Conservation (phyloP, 2,113 vertebrate species). For the Podiceps cristatus region DNA sequence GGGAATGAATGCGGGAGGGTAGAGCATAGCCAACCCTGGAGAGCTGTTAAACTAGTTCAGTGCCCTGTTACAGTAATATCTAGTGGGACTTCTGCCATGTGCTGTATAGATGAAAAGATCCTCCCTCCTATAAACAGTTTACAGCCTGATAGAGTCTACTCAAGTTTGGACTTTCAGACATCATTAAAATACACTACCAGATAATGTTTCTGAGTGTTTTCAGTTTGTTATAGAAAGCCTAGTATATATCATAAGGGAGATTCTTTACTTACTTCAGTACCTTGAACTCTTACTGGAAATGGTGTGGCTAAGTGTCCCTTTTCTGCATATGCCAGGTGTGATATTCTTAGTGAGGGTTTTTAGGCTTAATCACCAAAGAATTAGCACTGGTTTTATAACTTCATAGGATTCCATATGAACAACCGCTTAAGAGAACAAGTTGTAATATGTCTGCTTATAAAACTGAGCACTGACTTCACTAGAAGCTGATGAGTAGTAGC, state of each 20-base stretch:
- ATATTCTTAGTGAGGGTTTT: background rate
- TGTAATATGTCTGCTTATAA: background rate
- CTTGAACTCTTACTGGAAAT: background rate
- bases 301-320: background rate
- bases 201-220: background rate
- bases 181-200: background rate
- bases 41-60: constrained; percentile 24
- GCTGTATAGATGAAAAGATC: background rate
- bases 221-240: background rate
- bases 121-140: background rate
- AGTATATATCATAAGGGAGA: background rate
- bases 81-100: background rate
- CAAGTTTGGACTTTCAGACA: background rate
- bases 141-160: background rate
- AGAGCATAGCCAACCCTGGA: background rate
- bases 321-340: background rate
- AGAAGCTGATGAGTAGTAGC: background rate
- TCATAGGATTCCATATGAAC: background rate
- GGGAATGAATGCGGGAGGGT: background rate
- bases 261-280: background rate
- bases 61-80: background rate
- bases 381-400: background rate
- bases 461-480: background rate
- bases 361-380: background rate
- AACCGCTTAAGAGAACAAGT: background rate